Base-by-base conservation (phyloP, 1,140 invertebrate genomes). In the Xylocopa sonorina region DNA sequence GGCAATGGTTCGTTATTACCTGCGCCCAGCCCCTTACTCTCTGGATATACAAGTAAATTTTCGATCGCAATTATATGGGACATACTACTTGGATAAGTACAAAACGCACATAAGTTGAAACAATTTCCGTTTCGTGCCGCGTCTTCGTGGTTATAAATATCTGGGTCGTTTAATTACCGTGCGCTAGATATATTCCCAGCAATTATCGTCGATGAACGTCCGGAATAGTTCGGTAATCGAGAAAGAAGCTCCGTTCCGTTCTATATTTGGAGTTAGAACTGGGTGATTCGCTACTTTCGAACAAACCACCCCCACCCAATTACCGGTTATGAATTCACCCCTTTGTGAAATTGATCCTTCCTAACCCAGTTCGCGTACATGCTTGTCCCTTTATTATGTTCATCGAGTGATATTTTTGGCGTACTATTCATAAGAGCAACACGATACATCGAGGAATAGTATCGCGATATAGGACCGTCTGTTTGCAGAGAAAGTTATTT, bases 1-100 rank as follows among this genome's bases (percentile, higher is more conserved):
- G 97, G 3, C 97, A 97, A 90, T 98, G 97, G 97, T 99, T 99
- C 93, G 93, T 99, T 53, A 96, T 98, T 6, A 98, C 97, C 1
- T 96, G 96, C 90, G 96, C 96, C 83, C 97, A 98, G 90, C 98
- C 98, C 2, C 90, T 99, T 24, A 98, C 97, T 3, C 95, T 99
- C 32, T 99, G 98, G 97, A 96, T 98, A 93, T 98, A 98, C 93
- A 97, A 96, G 96, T 97, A 64, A 78, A 43, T 43, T 38, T 10
- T 7, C 2, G 21, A 55, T 14, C 7, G 10, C 48, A 48, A 12
- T 62, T 50, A 60, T 16, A 9, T 7, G 2, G 6, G 1, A 6
- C 10, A 41, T 6, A 2, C 10, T 53, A 48, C 7, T 41, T 41
- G 1, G 3, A 27, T n/a, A 34, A 51, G 21, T n/a, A 48, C 0